Evolutionary conservation across 2,797 vertebrate species (phyloP), one percentile per base, ranked within the genome.

Genomic region (Lithobates sylvaticus): DNA sequence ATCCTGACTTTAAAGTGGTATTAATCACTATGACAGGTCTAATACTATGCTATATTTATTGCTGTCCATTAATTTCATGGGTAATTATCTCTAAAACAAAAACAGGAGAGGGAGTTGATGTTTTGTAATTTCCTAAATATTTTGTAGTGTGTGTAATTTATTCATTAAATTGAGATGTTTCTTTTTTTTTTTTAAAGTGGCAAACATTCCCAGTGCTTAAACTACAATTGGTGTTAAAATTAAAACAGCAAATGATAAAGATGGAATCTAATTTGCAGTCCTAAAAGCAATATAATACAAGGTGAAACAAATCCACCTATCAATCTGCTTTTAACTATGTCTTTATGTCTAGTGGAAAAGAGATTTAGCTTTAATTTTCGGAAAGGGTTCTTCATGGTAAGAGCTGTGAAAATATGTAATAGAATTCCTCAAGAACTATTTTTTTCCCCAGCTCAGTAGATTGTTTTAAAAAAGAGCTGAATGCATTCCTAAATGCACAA

Each of bases 1-100:
- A 75, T 44, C 54, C 39, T 67, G 81, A 23, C 54, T 82, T 82
- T 61, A 82, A 73, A 73, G 54, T 82, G 80, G 72, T 82, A 82
- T 82, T 82, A 82, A 82, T 82, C 80, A 82, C 80, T 83, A 72
- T 83, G 71, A 75, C 72, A 76, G 81, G 72, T 83, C 72, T 75
- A 83, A 83, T 76, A 75, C n/a, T 83, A 76, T 47, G 34, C 72
- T 76, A 67, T 83, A 68, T 83, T 68, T 68, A 75, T 83, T 83
- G 81, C 58, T 83, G 81, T 83, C 81, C 72, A 76, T 83, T 83
- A 75, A 83, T 83, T 83, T 83, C 71, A 83, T 83, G 81, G 81
- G 72, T 68, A 83, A 83, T 76, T 83, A 83, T 83, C 71, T 83
- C 64, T 34, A 18, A 75, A 70, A 75, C 72, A 83, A 83, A 83